A percentile compares a stretch with the other conserved stretches of the same genome.
phyloP scores from a whole-genome alignment of 1,140 invertebrate genomes.

The Formica selysi region DNA sequence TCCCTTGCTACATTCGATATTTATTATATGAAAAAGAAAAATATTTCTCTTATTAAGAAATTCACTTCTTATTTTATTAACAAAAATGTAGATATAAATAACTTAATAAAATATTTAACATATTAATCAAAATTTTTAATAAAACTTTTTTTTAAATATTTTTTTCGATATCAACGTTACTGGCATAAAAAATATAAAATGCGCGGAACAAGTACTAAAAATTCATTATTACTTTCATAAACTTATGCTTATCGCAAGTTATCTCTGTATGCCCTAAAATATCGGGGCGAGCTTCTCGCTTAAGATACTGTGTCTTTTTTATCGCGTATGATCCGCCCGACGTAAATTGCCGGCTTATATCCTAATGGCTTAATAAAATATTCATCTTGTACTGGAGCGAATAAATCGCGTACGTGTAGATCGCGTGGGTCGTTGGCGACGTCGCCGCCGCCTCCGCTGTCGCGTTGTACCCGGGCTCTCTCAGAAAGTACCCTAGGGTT shows the following conservation, averaged over 20 bases:
- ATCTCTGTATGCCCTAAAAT: neutral
- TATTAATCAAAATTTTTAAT: neutral
- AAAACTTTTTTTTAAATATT: neutral
- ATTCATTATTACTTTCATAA: neutral
- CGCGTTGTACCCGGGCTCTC: conserved; percentile 30
- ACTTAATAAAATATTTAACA: neutral
- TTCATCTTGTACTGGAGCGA: conserved; percentile 58
- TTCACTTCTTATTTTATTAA: neutral
- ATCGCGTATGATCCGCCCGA: conserved; percentile 47
- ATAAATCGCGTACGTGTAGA: conserved; percentile 65
- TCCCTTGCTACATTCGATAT: neutral
- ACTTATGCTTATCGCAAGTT: neutral
- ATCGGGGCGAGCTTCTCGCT: conserved; percentile 1
- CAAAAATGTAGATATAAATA: neutral
- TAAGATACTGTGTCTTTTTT: conserved; percentile 30
- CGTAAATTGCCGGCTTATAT: conserved; percentile 66
- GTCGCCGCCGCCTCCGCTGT: neutral
- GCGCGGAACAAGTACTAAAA: neutral
- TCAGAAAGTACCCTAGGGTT: conserved; percentile 51
- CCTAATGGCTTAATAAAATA: conserved; percentile 75
- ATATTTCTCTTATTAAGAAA: no score
- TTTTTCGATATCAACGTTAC: neutral
- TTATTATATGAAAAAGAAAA: neutral
- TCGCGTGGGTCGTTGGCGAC: conserved; percentile 2
- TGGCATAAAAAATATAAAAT: neutral